Percentiles rank a stretch among this genome's conserved stretches.
phyloP scores from a whole-genome alignment of 2,888 invertebrate genomes.

The Eilema depressum region DNA sequence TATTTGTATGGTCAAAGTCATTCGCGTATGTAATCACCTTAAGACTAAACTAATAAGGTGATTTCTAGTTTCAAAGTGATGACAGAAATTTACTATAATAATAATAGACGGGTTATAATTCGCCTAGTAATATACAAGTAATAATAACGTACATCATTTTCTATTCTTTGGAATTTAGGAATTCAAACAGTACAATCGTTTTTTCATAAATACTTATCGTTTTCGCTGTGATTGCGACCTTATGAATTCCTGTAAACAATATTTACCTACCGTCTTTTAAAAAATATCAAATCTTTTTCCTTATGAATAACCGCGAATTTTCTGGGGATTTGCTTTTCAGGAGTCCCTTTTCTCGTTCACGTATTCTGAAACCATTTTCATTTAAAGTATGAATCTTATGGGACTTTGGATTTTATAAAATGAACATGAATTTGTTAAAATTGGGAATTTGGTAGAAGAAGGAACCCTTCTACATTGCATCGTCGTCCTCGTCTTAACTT shows the following conservation, averaged over 20 bases:
- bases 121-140: too few species aligned
- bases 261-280: not conserved
- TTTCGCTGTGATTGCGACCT: not conserved
- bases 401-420: not conserved
- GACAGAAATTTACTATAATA: too few species aligned
- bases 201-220: not conserved
- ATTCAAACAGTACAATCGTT: not conserved
- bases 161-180: not conserved
- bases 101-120: too few species aligned
- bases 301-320: not conserved
- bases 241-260: not conserved
- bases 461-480: too few species aligned
- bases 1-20: too few species aligned
- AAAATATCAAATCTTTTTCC: slow-evolving; percentile 1
- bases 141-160: not conserved
- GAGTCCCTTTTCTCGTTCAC: not conserved
- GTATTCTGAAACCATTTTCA: not conserved
- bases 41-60: too few species aligned
- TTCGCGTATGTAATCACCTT: too few species aligned
- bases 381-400: not conserved
- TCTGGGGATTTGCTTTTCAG: not conserved
- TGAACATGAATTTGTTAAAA: not conserved
- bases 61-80: too few species aligned
- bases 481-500: too few species aligned
- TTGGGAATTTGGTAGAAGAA: not conserved